A percentile compares a stretch with the other conserved stretches of the same genome.
Evolutionary conservation across 2,888 invertebrate species (phyloP).

Genomic region (Agapostemon virescens): DNA sequence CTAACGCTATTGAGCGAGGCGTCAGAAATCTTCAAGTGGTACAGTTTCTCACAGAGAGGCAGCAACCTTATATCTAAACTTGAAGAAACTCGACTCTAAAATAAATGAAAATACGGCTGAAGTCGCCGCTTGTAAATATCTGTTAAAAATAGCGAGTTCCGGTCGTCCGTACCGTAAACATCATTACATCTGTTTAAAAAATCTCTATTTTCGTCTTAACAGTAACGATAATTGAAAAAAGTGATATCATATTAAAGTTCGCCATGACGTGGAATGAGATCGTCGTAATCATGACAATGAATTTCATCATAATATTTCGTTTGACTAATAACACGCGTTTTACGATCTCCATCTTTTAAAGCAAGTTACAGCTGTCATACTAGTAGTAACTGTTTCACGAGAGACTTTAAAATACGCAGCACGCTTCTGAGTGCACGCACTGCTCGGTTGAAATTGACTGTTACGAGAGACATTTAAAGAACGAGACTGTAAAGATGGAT

Average conservation of each 20-base stretch:
- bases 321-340: neutral
- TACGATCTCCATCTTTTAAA: neutral
- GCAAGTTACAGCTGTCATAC: neutral
- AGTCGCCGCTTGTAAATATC: too few species aligned
- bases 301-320: neutral
- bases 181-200: too few species aligned
- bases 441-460: constrained; percentile 27
- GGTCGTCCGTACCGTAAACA: too few species aligned
- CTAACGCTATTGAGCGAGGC: too few species aligned
- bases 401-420: constrained; percentile 10
- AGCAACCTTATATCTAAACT: too few species aligned
- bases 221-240: neutral
- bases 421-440: constrained; percentile 2
- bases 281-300: neutral
- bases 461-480: constrained; percentile 23
- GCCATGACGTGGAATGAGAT: neutral
- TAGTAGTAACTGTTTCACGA: constrained; percentile 5
- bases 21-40: too few species aligned
- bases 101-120: too few species aligned
- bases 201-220: too few species aligned
- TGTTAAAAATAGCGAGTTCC: too few species aligned
- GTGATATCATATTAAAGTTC: neutral
- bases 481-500: constrained; percentile 34
- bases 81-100: too few species aligned
- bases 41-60: too few species aligned